Percentiles rank a stretch among this genome's conserved stretches.
These are phyloP conservation scores for Sebastes miniatus DNA, from an alignment of 2,797 vertebrate genomes.

Conservation along the genomic window DNA sequence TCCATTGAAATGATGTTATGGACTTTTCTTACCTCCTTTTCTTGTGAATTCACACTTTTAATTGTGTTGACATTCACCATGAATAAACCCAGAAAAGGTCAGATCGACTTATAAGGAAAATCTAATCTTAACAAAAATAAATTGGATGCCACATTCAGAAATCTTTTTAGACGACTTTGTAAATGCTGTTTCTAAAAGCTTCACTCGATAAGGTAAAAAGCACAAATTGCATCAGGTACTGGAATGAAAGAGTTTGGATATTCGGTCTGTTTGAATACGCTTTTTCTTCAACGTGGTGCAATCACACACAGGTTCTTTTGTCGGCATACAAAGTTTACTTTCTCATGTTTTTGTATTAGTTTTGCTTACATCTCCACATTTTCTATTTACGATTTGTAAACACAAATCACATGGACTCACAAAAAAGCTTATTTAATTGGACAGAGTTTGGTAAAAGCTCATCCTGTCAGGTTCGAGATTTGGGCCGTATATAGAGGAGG, in stretches of 20 bases:
- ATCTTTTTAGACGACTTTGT: neutral
- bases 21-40: neutral
- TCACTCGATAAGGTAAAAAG: neutral
- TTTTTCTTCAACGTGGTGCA: neutral
- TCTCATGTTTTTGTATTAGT: neutral
- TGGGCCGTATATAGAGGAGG: neutral
- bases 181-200: neutral
- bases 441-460: neutral
- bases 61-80: constrained; percentile 1
- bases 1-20: neutral
- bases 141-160: neutral
- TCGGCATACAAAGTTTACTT: neutral
- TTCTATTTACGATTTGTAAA: neutral
- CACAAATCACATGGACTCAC: neutral
- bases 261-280: neutral
- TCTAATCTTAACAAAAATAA: neutral
- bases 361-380: neutral
- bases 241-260: neutral
- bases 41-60: neutral
- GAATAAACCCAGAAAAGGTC: constrained; percentile 10
- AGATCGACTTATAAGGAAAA: neutral
- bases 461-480: neutral
- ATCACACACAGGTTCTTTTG: neutral
- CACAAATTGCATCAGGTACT: neutral
- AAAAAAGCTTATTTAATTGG: neutral